Evolutionary conservation across 2,113 vertebrate genomes (phyloP), one percentile per base, ranked within the genome.

Genomic region (Girardinichthys multiradiatus): DNA sequence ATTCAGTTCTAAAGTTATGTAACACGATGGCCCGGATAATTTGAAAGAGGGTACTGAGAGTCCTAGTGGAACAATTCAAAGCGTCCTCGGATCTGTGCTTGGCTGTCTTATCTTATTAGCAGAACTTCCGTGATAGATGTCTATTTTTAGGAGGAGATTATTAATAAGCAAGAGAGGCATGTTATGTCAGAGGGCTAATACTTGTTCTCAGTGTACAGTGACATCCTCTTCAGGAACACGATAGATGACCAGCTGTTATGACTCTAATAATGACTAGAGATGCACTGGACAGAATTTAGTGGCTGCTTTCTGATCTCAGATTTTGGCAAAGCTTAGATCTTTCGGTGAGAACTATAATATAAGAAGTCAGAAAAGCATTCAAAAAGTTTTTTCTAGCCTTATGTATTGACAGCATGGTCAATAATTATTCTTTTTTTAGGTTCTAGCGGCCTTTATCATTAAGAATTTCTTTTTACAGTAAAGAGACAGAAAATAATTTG

Each of bases 111-210:
- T 87, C 59, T 84, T 68, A 91, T 92, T 86, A 88, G 79, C 68
- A n/a, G 48, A 64, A 37, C 11, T 37, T 8, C 35, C 35, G 48
- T 81, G 57, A 64, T 81, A 64, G 35, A 79, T 83, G 64, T 69
- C 85, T 91, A 79, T 88, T 82, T 79, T 83, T 42, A 89, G 86
- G 64, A 73, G 77, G 71, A 87, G 82, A 87, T 84, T 84, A 86
- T 82, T 86, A 77, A 84, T 85, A 71, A 87, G 69, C 62, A 83
- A 57, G 59, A 76, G 82, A 57, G 76, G 86, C 66, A 58, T 68
- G 17, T 81, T 83, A 68, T 72, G 64, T 84, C 78, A 86, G 57
- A 54, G 72, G 68, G 24, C 78, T 84, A 77, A 83, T 59, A 70
- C 15, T 33, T 69, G 70, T 26, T 63, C 68, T 79, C 57, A 64